Base-by-base conservation (phyloP, 2,797 vertebrate species). In the Sebastes itinus region DNA sequence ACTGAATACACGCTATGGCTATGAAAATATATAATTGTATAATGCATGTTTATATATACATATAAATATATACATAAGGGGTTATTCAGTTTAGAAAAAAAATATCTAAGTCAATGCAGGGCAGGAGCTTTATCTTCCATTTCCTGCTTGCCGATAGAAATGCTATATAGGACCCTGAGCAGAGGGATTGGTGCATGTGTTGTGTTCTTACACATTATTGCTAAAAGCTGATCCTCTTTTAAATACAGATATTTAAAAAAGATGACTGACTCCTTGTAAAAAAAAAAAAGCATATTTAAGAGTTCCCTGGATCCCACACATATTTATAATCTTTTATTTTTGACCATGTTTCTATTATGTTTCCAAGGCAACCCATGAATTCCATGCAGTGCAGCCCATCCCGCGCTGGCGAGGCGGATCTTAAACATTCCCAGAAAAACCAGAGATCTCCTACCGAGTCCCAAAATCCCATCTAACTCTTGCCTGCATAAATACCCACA, bases 301-400 rank as follows among this genome's bases (percentile, higher is more conserved):
- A 77, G 72, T 88, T 90, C 78, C 78, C 82, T 81, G 74, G 84
- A 94, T 89, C 80, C 72, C 78, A 88, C 78, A 80, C 33, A 69
- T 23, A 54, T 54, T 81, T 85, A 67, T 90, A 80, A 87, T 90
- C 25, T 92, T 91, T 93, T 79, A 91, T 91, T 94, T 94, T 89
- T 69, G 8, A 91, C 87, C 89, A 78, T 88, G 84, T 94, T 90
- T 94, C 91, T 94, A 82, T 95, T 92, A 93, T 87, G 94, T 94
- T 95, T 92, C 92, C 90, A 94, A 91, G 93, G 91, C 83, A 95
- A 94, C 90, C 42, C 76, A 72, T 75, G 70, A 92, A 90, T 93
- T 94, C 86, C 81, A 75, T 87, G 75, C 81, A 80, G 76, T 32
- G 55, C 68, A 85, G 79, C 78, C 87, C 86, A 87, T 89, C 89